Evolutionary conservation across 2,113 vertebrate species (phyloP), one percentile per base, ranked within the genome.

Genomic region (Nesogale talazaci): DNA sequence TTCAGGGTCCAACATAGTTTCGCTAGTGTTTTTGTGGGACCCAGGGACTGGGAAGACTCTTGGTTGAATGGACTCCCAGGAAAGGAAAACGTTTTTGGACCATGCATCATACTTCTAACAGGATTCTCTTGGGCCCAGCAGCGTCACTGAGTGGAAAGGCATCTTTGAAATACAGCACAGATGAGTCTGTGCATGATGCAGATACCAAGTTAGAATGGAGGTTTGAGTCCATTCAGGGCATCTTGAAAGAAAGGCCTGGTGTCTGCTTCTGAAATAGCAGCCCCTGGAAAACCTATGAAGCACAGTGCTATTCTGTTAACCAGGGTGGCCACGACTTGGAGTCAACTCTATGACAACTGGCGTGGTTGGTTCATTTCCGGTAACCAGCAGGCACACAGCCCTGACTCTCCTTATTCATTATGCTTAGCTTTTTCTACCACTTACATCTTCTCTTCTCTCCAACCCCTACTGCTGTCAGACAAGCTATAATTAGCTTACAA

Each of bases 41-140:
- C 17, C 17, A 17, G 65, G 38, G 63, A 9, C n/a, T 6, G 22
- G 20, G 40, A 40, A 23, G 14, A 20, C 25, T 59, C 38, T 10
- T n/a, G n/a, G 23, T n/a, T n/a, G n/a, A n/a, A n/a, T n/a, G n/a
- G n/a, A n/a, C n/a, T n/a, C n/a, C n/a, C n/a, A n/a, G n/a, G 36
- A 29, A 76, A 74, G 65, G 17, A 75, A 83, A 12, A 38, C 3
- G n/a, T n/a, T 12, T n/a, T 34, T 7, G 15, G 85, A n/a, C 4
- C 0, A 19, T n/a, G 23, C 1, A 4, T 40, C 56, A 14, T 4
- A 14, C 4, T 2, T 8, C 34, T 4, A 0, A 1, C 0, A 1
- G 78, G 56, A 12, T 4, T 31, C 29, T 17, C 31, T 29, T 42
- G 63, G 27, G 42, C 29, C 12, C 20, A 2, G 3, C 10, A 8